Conservation (phyloP, 2,113 vertebrate species). For the Aspiorhynchus laticeps region DNA sequence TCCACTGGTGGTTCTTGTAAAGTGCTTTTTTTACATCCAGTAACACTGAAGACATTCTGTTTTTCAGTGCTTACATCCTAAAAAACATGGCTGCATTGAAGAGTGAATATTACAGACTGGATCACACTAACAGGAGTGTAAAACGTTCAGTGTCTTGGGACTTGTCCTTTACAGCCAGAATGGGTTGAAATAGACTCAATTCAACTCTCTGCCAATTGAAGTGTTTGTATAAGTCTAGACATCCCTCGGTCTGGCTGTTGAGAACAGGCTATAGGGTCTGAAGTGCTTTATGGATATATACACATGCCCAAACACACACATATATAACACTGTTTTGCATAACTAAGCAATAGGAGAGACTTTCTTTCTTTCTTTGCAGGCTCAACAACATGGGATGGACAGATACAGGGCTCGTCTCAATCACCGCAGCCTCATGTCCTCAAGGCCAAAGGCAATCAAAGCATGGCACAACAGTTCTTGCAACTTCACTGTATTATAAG, state of each 20-base stretch:
- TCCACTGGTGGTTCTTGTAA: conserved; percentile 74
- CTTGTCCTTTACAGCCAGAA: conserved; percentile 9
- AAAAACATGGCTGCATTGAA: conserved; percentile 29
- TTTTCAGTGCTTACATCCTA: conserved; percentile 50
- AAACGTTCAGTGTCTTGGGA: background rate
- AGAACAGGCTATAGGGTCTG: background rate
- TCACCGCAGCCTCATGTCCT: background rate
- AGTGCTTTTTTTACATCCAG: conserved; percentile 76
- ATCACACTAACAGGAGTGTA: background rate
- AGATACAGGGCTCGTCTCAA: background rate
- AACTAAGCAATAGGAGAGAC: conserved; percentile 35
- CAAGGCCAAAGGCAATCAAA: conserved; percentile 2
- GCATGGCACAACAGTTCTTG: background rate
- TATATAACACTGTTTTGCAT: conserved; percentile 42
- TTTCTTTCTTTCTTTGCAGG: conserved; percentile 24
- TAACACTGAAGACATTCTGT: conserved; percentile 43
- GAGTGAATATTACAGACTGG: conserved; percentile 22
- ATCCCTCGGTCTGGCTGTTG: conserved; percentile 15
- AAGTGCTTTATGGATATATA: conserved; percentile 38
- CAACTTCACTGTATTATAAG: background rate
- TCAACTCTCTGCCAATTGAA: background rate
- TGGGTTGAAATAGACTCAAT: background rate
- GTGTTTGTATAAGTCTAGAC: conserved; percentile 34
- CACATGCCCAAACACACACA: conserved; percentile 23
- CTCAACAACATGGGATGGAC: conserved; percentile 10